Evolutionary conservation across 2,113 vertebrate genomes (phyloP), one percentile per base, ranked within the genome.

Genomic region (Grallaria varia): DNA sequence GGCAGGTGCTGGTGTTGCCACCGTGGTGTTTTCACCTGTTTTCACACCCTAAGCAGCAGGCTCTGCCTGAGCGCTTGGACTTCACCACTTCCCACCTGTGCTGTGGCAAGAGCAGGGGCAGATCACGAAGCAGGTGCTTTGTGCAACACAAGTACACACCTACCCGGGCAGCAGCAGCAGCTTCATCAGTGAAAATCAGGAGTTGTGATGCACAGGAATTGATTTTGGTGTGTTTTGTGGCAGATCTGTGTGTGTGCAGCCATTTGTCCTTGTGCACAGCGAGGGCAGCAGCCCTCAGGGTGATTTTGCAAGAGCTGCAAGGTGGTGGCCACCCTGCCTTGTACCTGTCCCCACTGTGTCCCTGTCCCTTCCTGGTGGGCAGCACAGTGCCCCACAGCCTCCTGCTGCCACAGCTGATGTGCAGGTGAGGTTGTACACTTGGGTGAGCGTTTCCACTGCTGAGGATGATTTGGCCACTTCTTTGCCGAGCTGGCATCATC

Each of bases 1-100:
- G 0, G 0, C 37, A 50, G 69, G 13, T 37, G 35, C 1, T 6
- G 4, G 73, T 27, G 52, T 16, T 71, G 31, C 78, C 68, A 25
- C 64, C 5, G 2, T 22, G 60, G 10, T 45, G 49, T 27, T 50
- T 50, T 24, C 47, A 12, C 47, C 24, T 49, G 42, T 40, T 74
- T 74, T 31, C 63, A 87, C 23, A 18, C 0, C 0, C 39, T 23
- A 25, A 75, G 80, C 66, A 45, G 40, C 76, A n/a, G 12, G 12
- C 7, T 23, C 17, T 67, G 58, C 33, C 12, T 5, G 47, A 19
- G 22, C 42, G 27, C 35, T 55, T 2, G 24, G 44, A 50, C 60
- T 49, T 78, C 64, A 27, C 80, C 2, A 1, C 28, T 77, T 35
- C 66, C 53, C 35, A 11, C 49, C 47, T 30, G 14, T 35, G 63